Evolutionary conservation across 2,113 vertebrate species (phyloP).

Genomic region (Phyllostomus discolor): DNA sequence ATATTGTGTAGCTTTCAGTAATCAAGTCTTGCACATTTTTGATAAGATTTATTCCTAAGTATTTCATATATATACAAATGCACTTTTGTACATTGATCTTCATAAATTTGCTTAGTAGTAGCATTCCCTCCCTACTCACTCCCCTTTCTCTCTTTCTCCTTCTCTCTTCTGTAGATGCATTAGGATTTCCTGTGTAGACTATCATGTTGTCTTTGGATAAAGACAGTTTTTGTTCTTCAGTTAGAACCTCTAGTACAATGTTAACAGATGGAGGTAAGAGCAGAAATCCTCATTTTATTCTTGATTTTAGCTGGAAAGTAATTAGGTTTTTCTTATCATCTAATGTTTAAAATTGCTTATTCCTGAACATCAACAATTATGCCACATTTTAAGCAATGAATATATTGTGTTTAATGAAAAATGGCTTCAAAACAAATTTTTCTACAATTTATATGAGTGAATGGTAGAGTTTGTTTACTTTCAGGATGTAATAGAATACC

Average conservation of each 20-base stretch:
- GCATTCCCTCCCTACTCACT: no score
- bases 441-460: not conserved
- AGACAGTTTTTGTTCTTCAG: not conserved
- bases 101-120: not conserved
- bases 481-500: not conserved
- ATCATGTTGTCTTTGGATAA: not conserved
- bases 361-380: not conserved
- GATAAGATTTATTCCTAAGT: not conserved
- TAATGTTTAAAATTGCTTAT: not conserved
- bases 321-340: not conserved
- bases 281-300: not conserved
- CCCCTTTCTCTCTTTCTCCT: not conserved
- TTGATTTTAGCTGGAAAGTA: not conserved
- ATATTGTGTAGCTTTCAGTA: not conserved
- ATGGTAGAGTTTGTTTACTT: not conserved
- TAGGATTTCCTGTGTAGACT: not conserved
- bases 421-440: not conserved
- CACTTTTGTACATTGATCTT: not conserved
- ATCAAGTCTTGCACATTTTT: not conserved
- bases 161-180: not conserved
- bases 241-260: not conserved
- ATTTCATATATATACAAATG: not conserved
- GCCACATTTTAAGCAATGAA: slow-evolving; percentile 13
- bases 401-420: not conserved
- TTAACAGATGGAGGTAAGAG: not conserved